Evolutionary conservation across 2,888 invertebrate genomes (phyloP).

Genomic region (Loripinus fragilis): DNA sequence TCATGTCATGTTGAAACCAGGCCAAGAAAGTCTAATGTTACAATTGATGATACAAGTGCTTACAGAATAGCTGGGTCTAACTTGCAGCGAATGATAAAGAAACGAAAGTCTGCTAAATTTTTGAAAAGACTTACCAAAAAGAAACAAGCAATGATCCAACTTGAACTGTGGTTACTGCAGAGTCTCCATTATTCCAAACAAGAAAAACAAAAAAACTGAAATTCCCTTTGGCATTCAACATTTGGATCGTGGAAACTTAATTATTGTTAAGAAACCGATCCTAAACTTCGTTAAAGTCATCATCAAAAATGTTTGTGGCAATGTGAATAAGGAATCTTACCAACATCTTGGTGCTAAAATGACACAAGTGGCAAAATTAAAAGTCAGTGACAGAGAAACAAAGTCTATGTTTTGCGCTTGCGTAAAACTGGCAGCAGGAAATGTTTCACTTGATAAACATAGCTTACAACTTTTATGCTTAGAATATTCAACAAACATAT

Average conservation of each 20-base stretch:
- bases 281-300: not conserved
- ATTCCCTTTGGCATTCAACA: not conserved
- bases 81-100: not conserved
- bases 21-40: not conserved
- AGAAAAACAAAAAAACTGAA: not conserved
- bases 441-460: not conserved
- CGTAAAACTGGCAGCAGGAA: not conserved
- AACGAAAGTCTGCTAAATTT: not conserved
- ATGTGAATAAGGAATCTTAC: not conserved
- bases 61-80: not conserved
- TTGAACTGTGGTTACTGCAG: not conserved
- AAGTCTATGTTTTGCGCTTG: not conserved
- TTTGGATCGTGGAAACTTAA: not conserved
- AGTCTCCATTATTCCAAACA: not conserved
- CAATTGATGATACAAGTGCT: not conserved
- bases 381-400: not conserved
- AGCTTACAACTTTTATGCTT: not conserved
- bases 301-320: not conserved
- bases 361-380: not conserved
- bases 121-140: not conserved
- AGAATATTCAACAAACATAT: not conserved
- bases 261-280: conserved; percentile 1
- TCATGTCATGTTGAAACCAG: not conserved
- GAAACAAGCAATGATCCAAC: not conserved
- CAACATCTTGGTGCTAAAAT: not conserved